These are phyloP conservation scores for Macaca fascicularis DNA, from an alignment of 2,113 vertebrate species.

Conservation along the genomic window T2T-MFA8v1.1 NC_088385.1:89231501-89232000, in stretches of 20 bases:
- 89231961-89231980: not conserved
- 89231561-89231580: too few relatives aligned
- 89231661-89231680: not conserved
- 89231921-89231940: not conserved
- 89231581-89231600: too few relatives aligned
- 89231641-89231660: not conserved
- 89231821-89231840: not conserved
- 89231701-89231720: not conserved
- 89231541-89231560: too few relatives aligned
- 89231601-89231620: not conserved
- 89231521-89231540: too few relatives aligned
- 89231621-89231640: not conserved
- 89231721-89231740: not conserved
- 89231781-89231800: not conserved
- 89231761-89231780: not conserved
- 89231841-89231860: not conserved
- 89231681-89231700: not conserved
- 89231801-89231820: not conserved
- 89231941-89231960: not conserved
- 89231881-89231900: not conserved
- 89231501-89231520: too few relatives aligned
- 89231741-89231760: not conserved
- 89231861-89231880: not conserved
- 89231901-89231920: not conserved
- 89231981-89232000: not conserved